Base-by-base conservation (phyloP, 2,113 vertebrate genomes). In the Grammomys dolichurus region DNA sequence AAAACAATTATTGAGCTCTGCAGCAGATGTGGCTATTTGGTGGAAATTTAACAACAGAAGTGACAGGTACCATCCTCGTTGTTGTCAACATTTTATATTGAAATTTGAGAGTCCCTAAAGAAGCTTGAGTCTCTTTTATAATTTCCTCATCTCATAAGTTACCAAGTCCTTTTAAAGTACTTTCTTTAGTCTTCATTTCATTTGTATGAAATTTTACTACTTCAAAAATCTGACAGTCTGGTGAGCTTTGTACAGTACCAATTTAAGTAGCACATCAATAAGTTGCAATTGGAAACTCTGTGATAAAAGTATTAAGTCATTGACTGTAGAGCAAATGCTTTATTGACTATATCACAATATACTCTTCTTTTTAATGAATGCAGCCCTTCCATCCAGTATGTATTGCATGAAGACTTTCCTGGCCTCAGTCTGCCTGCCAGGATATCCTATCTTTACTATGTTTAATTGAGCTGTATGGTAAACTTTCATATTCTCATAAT, bases 401-500 rank as follows among this genome's bases (percentile, higher is more conserved):
- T 75, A 87, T 17, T 2, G 36, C 28, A 17, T 9, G 43, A 92
- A 78, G 80, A 58, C 11, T 46, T 86, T 93, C 8, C 28, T 46
- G 76, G 54, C 26, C 46, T 89, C 84, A 73, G 14, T 60, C 51
- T 80, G 73, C 40, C 40, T 67, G 6, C n/a, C 40, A 60, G 54
- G 67, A 67, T 33, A 73, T 33, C n/a, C 54, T 95, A 26, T 33
- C 54, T 70, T 96, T 81, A 58, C 58, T 85, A 31, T 96, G 43
- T 87, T 97, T 96, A 94, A 96, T 90, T 76, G 70, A 51, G 28
- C 60, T 87, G 16, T 92, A 54, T 95, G 65, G 93, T 90, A 36
- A 90, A 87, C 85, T 95, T 95, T 97, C 87, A 97, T 94, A 93
- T 88, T 75, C 70, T 92, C 94, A 89, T 95, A 95, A 91, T 94